Percentiles rank a stretch among this genome's conserved stretches.
phyloP scores from a whole-genome alignment of 2,797 vertebrate genomes.

The Sebastes reedi region DNA sequence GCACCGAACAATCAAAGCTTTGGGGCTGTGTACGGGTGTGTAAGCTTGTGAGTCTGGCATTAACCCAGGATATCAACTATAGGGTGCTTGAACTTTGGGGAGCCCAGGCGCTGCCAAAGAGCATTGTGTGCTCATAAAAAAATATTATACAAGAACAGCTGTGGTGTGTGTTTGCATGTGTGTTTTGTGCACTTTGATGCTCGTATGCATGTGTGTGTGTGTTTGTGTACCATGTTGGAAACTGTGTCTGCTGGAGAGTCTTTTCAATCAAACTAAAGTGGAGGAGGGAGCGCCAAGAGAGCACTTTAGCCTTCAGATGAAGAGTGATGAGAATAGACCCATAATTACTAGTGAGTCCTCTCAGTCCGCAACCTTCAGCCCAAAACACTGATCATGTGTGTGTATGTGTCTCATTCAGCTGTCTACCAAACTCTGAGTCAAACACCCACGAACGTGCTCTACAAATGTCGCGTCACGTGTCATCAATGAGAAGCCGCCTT shows the following conservation, averaged over 20 bases:
- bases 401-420: constrained; percentile 18
- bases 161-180: constrained; percentile 44
- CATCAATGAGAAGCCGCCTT: neutral
- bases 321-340: constrained; percentile 68
- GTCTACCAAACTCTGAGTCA: constrained; percentile 33
- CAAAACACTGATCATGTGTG: constrained; percentile 26
- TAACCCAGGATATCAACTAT: constrained; percentile 61
- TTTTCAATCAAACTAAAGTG: constrained; percentile 73
- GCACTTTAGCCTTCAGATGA: constrained; percentile 71
- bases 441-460: neutral
- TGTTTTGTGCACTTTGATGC: constrained; percentile 33
- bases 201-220: neutral
- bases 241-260: constrained; percentile 38
- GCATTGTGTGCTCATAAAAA: constrained; percentile 67
- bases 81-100: constrained; percentile 62
- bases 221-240: constrained; percentile 25
- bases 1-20: constrained; percentile 49
- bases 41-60: constrained; percentile 45
- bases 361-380: constrained; percentile 47
- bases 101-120: constrained; percentile 57
- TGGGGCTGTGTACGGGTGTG: constrained; percentile 12
- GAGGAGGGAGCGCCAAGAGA: constrained; percentile 63
- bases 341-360: constrained; percentile 68
- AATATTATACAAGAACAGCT: constrained; percentile 56
- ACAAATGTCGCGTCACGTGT: constrained; percentile 38